phyloP scores from a whole-genome alignment of 2,113 vertebrate species.

The Sorex araneus region DNA sequence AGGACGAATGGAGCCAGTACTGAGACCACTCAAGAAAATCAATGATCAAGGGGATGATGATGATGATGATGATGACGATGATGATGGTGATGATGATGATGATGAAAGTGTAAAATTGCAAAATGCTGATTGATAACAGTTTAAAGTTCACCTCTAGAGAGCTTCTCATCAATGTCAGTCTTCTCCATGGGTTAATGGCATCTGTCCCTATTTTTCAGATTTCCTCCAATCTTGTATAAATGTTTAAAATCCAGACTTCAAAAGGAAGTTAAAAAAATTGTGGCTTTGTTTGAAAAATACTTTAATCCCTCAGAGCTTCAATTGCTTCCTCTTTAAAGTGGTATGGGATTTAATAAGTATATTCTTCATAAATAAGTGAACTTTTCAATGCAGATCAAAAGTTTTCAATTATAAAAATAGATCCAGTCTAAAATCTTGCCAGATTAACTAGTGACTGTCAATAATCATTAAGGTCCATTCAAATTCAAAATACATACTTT shows the following conservation, averaged over 20 bases:
- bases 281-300: not conserved
- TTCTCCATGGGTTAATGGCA: not conserved
- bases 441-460: not conserved
- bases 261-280: slow-evolving; percentile 81
- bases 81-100: no score
- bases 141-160: no score
- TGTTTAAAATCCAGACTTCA: slow-evolving; percentile 90
- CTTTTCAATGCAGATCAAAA: not conserved
- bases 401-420: not conserved
- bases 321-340: slow-evolving; percentile 13
- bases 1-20: no score
- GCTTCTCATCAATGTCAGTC: not conserved
- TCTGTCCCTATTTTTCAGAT: not conserved
- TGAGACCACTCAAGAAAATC: no score
- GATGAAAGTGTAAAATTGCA: not conserved
- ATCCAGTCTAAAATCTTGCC: not conserved
- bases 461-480: not conserved
- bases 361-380: slow-evolving; percentile 18
- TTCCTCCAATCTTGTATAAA: not conserved
- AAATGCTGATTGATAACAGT: not conserved
- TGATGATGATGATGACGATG: no score
- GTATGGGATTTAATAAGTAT: not conserved
- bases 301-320: not conserved
- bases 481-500: slow-evolving; percentile 10
- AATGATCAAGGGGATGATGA: no score